A percentile compares a stretch with the other conserved stretches of the same genome.
These are phyloP conservation scores for Ochotona princeps DNA, from an alignment of 2,113 vertebrate genomes.

Conservation along the genomic window DNA sequence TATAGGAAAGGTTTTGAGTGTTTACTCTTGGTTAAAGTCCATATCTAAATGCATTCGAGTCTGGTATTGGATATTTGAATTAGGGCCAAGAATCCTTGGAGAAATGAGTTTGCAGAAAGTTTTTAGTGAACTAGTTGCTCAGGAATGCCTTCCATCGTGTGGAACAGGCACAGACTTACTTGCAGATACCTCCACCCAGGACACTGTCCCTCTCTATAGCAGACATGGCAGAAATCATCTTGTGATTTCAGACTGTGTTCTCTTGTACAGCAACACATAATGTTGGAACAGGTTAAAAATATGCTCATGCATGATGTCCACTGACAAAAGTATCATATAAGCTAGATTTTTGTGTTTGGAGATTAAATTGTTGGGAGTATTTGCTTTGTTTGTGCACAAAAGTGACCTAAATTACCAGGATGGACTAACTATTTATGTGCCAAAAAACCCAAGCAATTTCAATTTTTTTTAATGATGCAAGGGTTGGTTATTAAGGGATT, in stretches of 20 bases:
- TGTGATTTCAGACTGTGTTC: constrained; percentile 18
- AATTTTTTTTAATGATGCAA: constrained; percentile 22
- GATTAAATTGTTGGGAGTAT: constrained; percentile 44
- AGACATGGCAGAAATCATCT: constrained; percentile 69
- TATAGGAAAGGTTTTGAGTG: constrained; percentile 16
- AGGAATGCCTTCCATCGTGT: constrained; percentile 48
- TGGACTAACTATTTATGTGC: constrained; percentile 4
- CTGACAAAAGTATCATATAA: constrained; percentile 24
- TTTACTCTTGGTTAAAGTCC: constrained; percentile 48
- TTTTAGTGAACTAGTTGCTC: constrained; percentile 34
- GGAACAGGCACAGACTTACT: constrained; percentile 56
- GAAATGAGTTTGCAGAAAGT: constrained; percentile 53
- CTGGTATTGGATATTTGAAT: constrained; percentile 54
- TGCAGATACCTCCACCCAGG: constrained; percentile 44
- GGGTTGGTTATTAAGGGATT: constrained; percentile 6
- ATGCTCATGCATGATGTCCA: constrained; percentile 11
- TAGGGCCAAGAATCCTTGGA: constrained; percentile 43
- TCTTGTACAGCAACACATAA: constrained; percentile 54
- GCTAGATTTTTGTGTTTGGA: constrained; percentile 43
- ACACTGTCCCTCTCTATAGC: constrained; percentile 44
- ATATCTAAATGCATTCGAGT: constrained; percentile 49
- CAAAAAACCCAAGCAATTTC: constrained; percentile 13
- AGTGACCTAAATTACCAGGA: background rate
- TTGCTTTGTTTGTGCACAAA: constrained; percentile 32
- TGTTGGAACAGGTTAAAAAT: constrained; percentile 63